Base-by-base conservation (phyloP, 2,113 vertebrate species). In the Probosciger aterrimus region DNA sequence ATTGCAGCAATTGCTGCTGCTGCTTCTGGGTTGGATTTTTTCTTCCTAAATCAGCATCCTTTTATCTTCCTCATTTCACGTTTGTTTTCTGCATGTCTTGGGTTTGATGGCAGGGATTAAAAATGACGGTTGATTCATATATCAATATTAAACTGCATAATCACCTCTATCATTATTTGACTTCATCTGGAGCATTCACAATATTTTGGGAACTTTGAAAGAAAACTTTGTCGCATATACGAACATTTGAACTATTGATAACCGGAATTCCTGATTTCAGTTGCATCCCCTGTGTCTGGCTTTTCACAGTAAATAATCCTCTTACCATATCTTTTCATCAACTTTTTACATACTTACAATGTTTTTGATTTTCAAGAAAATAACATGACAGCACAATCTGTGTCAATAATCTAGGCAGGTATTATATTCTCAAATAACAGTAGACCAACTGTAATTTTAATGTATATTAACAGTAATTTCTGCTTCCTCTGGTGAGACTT, bases 41-140 rank as follows among this genome's bases (percentile, higher is more conserved):
- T 7, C 84, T 85, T 74, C 73, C 88, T 88, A 93, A 97, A 97
- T 97, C 92, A 97, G 75, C 95, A 90, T 95, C 88, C 89, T 97
- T 97, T 97, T 94, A 92, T 97, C 97, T 95, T 96, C 94, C 60
- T 97, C 92, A 94, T 96, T 97, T 97, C 93, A 92, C 49, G 1
- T 97, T 96, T 95, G 94, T 96, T 97, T 96, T 96, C 84, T 90
- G 68, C 6, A 12, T 27, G 23, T 87, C 92, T 97, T 96, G 87
- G n/a, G 86, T 96, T 80, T 90, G 68, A 94, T 95, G 76, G 73
- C 93, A 75, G 73, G 41, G 95, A 94, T 96, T 96, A 94, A 96
- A 97, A 96, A 95, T 60, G 85, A 97, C 70, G 18, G 71, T 90
- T 90, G 65, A 94, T 94, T 94, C 11, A 1, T 86, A 62, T 82